Conservation (phyloP, 2,888 invertebrate species). For the Rhingia rostrata region DNA sequence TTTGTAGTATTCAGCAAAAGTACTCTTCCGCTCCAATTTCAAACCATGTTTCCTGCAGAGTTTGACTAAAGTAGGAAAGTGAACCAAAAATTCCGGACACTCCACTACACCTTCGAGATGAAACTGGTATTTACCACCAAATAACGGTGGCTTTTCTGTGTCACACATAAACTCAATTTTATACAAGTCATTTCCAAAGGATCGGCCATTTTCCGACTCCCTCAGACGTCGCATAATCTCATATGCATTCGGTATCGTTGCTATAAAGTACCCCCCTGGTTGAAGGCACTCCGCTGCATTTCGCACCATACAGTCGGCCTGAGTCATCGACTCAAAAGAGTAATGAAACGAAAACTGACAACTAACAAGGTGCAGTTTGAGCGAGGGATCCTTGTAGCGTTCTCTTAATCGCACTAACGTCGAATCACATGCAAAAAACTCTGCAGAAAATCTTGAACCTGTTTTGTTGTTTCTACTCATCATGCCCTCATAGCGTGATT, state of each 20-base stretch:
- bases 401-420: constrained; percentile 91
- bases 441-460: constrained; percentile 89
- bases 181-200: constrained; percentile 92
- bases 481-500: constrained; percentile 91
- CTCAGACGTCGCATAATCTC: constrained; percentile 92
- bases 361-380: constrained; percentile 94
- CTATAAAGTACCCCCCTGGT: constrained; percentile 97
- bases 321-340: constrained; percentile 93
- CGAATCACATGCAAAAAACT: constrained; percentile 96
- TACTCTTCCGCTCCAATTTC: constrained; percentile 87
- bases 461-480: constrained; percentile 79
- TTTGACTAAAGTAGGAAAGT: constrained; percentile 93
- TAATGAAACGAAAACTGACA: constrained; percentile 99
- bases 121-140: constrained; percentile 98
- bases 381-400: constrained; percentile 90
- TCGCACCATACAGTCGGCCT: constrained; percentile 95
- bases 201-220: constrained; percentile 84
- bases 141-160: constrained; percentile 89
- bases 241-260: constrained; percentile 96
- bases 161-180: constrained; percentile 89
- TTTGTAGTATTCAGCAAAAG: constrained; percentile 91
- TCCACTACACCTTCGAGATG: constrained; percentile 97
- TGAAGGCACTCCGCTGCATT: constrained; percentile 95
- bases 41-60: constrained; percentile 89
- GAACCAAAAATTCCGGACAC: constrained; percentile 98